A percentile compares a stretch with the other conserved stretches of the same genome.
phyloP scores from a whole-genome alignment of 2,888 invertebrate genomes.

The Quadroppia sp. region DNA sequence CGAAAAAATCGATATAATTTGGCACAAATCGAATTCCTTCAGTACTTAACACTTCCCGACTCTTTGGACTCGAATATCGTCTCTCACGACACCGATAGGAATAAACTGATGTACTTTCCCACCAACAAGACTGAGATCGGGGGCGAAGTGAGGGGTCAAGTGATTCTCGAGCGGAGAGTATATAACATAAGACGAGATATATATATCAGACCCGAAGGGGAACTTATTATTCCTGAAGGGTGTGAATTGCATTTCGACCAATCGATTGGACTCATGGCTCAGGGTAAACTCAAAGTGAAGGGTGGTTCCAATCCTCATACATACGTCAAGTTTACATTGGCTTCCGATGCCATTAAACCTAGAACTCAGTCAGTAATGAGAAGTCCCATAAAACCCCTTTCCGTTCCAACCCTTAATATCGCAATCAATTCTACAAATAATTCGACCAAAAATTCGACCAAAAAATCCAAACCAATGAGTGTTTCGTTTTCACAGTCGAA shows the following conservation, averaged over 20 bases:
- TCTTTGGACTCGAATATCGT: constrained; percentile 68
- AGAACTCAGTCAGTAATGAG: neutral
- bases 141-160: constrained; percentile 84
- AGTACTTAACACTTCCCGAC: constrained; percentile 81
- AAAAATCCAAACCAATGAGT: neutral
- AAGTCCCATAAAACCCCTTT: constrained; percentile 28
- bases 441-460: neutral
- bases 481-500: constrained; percentile 16
- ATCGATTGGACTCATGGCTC: constrained; percentile 90
- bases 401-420: neutral
- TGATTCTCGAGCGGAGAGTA: constrained; percentile 62
- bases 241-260: constrained; percentile 76
- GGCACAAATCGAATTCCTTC: constrained; percentile 84
- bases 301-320: constrained; percentile 48
- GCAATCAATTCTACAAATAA: too few relatives aligned
- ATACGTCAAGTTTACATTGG: constrained; percentile 46
- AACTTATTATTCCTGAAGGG: constrained; percentile 78
- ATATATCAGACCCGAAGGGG: constrained; percentile 86
- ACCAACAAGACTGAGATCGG: constrained; percentile 59
- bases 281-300: constrained; percentile 70
- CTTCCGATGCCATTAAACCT: constrained; percentile 23
- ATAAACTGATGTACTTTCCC: constrained; percentile 47
- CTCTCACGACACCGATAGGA: constrained; percentile 46
- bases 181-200: constrained; percentile 92
- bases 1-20: constrained; percentile 88